phyloP scores from a whole-genome alignment of 1,140 invertebrate species.

The Agraylea sexmaculata region DNA sequence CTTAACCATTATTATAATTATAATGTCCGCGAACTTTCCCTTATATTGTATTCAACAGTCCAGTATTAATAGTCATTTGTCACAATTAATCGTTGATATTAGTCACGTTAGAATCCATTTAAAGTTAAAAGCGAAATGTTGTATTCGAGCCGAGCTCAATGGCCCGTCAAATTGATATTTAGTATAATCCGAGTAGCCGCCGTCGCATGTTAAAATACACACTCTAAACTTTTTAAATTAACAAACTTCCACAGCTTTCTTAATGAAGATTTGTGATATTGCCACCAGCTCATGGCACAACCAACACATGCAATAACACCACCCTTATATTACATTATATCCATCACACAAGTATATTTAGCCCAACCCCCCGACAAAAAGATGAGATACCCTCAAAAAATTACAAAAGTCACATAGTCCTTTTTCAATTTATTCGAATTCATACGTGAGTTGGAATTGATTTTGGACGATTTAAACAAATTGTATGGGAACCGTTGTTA shows the following conservation, averaged over 20 bases:
- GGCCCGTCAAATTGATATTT: neutral
- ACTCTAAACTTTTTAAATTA: neutral
- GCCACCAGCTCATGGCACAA: neutral
- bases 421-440: neutral
- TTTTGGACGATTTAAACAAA: neutral
- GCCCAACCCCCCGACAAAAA: constrained; percentile 1
- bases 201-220: constrained; percentile 3
- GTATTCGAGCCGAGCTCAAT: constrained; percentile 10
- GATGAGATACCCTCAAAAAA: neutral
- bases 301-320: neutral
- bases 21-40: too few relatives aligned
- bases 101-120: constrained; percentile 21
- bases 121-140: constrained; percentile 21
- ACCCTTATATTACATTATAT: neutral
- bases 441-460: neutral
- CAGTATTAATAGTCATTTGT: too few relatives aligned
- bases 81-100: too few relatives aligned
- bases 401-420: neutral
- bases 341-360: neutral
- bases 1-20: too few relatives aligned
- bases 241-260: neutral
- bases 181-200: neutral
- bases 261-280: neutral
- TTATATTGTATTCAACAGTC: too few relatives aligned
- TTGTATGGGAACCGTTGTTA: neutral